phyloP scores from a whole-genome alignment of 1,140 invertebrate species.

The Popillia japonica region DNA sequence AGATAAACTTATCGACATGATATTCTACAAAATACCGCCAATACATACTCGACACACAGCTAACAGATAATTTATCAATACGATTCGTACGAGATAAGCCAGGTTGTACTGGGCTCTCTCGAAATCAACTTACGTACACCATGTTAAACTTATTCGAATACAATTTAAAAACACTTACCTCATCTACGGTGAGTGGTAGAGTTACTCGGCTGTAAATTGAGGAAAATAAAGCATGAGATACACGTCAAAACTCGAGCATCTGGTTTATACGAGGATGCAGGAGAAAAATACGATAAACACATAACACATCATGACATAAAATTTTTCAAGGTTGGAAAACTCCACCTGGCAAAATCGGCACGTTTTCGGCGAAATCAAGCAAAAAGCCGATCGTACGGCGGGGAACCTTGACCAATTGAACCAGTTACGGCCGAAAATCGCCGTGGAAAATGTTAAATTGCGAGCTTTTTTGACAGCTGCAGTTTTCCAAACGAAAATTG shows the following conservation, averaged over 20 bases:
- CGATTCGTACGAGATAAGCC: too few relatives aligned
- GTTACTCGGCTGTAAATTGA: constrained; percentile 75
- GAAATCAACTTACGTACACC: too few relatives aligned
- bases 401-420: constrained; percentile 16
- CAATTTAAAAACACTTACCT: constrained; percentile 65
- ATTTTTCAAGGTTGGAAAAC: constrained; percentile 41
- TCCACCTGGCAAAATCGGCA: background rate
- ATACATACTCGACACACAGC: too few relatives aligned
- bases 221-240: constrained; percentile 45
- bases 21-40: too few relatives aligned
- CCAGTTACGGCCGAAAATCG: constrained; percentile 20
- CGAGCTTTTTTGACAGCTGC: constrained; percentile 13
- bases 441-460: constrained; percentile 1
- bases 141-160: constrained; percentile 37
- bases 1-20: too few relatives aligned
- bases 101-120: too few relatives aligned
- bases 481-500: background rate
- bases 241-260: background rate
- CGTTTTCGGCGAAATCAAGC: background rate
- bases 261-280: background rate
- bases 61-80: too few relatives aligned
- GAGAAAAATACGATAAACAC: constrained; percentile 3
- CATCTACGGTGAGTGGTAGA: constrained; percentile 77
- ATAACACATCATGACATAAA: constrained; percentile 28
- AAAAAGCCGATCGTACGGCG: background rate